phyloP scores from a whole-genome alignment of 1,140 invertebrate genomes.

The Anoplolepis gracilipes region DNA sequence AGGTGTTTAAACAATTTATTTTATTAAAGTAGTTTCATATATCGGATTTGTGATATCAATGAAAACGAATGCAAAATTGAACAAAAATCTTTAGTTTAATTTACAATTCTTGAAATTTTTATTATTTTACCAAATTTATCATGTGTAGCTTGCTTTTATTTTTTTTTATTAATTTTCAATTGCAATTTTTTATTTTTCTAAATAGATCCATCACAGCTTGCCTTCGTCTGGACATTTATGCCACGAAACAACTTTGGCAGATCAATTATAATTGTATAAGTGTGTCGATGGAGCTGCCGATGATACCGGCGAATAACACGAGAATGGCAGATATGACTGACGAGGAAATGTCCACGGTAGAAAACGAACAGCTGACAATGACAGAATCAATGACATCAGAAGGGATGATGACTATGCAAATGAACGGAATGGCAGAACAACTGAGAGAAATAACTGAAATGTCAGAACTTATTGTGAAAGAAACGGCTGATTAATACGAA shows the following conservation, averaged over 20 bases:
- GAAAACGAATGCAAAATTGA: background rate
- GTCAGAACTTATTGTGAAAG: background rate
- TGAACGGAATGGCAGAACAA: slow-evolving; percentile 1
- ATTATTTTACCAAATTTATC: background rate
- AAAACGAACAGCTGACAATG: background rate
- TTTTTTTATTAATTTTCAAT: background rate
- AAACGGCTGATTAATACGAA: background rate
- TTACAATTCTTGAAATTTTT: background rate
- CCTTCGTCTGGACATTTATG: slow-evolving; percentile 70
- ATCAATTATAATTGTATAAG: slow-evolving; percentile 77
- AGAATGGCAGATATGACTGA: background rate
- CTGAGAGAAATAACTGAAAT: background rate
- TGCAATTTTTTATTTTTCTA: background rate
- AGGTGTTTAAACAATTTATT: slow-evolving; percentile 32
- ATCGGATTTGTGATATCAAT: background rate
- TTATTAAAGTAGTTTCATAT: background rate
- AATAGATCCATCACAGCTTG: slow-evolving; percentile 76
- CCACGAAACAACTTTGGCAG: slow-evolving; percentile 76
- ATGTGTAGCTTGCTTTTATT: background rate
- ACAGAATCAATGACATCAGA: background rate
- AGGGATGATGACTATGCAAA: slow-evolving; percentile 21
- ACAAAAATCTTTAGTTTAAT: background rate
- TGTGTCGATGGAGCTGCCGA: slow-evolving; percentile 68
- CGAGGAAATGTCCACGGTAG: background rate
- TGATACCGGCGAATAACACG: background rate